A percentile compares a stretch with the other conserved stretches of the same genome.
phyloP scores from a whole-genome alignment of 2,888 invertebrate genomes.

The Plusia festucae region DNA sequence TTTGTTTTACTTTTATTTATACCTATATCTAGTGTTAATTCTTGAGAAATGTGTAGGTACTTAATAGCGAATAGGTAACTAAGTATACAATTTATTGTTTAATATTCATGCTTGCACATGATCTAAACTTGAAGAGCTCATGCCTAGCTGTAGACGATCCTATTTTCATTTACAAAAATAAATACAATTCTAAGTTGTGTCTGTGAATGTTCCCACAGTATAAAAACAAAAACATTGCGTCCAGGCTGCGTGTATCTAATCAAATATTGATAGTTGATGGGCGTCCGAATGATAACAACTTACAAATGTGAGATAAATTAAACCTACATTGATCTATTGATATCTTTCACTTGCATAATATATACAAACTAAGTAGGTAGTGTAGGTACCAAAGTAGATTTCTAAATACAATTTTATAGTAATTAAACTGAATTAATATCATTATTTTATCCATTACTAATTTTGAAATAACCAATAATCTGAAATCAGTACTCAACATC shows the following conservation, averaged over 20 bases:
- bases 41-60: no score
- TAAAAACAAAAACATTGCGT: not conserved
- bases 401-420: no score
- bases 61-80: no score
- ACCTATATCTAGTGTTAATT: not conserved
- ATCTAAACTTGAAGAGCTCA: not conserved
- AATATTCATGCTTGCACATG: not conserved
- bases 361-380: not conserved
- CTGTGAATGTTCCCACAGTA: conserved; percentile 5
- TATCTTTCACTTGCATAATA: conserved; percentile 5
- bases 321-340: not conserved
- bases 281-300: not conserved
- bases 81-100: no score
- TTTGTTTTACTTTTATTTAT: conserved; percentile 4
- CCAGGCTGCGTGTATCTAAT: not conserved
- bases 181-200: not conserved
- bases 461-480: no score
- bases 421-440: no score
- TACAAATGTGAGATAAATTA: not conserved
- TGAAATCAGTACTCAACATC: no score
- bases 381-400: no score
- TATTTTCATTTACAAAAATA: conserved; percentile 4
- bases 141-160: not conserved
- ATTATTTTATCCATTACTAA: no score
- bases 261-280: conserved; percentile 6